Evolutionary conservation across 2,797 vertebrate species (phyloP).

Genomic region (Pipistrellus pipistrellus): DNA sequence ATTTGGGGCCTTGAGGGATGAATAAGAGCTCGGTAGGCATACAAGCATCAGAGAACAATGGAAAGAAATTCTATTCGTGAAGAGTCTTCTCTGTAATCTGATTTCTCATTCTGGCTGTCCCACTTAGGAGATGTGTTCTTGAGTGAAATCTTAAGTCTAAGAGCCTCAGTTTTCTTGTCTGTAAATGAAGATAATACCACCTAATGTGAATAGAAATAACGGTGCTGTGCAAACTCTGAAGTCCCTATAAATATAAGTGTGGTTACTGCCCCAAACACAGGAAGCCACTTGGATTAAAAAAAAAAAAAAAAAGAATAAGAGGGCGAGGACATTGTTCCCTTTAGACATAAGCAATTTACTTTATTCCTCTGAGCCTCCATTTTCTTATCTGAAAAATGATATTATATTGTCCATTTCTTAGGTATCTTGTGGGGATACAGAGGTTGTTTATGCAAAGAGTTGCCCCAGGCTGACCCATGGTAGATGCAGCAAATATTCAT

Average conservation of each 20-base stretch:
- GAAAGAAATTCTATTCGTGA: neutral
- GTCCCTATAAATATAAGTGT: neutral
- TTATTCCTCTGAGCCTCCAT: neutral
- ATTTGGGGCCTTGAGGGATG: neutral
- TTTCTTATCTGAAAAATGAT: neutral
- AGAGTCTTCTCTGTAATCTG: neutral
- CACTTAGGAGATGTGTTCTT: neutral
- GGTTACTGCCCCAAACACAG: neutral
- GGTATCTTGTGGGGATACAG: neutral
- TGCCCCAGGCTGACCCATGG: neutral
- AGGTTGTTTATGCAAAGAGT: slow-evolving; percentile 5
- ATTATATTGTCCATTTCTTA: neutral
- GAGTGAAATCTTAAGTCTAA: neutral
- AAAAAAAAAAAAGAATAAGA: neutral
- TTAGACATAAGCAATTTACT: neutral
- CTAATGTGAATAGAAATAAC: neutral
- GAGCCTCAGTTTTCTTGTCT: neutral
- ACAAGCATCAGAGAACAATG: neutral
- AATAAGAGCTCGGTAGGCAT: neutral
- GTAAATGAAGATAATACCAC: neutral
- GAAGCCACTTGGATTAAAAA: neutral
- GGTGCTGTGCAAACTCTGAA: neutral
- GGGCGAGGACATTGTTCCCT: neutral
- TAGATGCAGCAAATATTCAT: neutral
- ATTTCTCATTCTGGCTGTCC: neutral